Percentiles rank a stretch among this genome's conserved stretches.
phyloP scores from a whole-genome alignment of 1,140 invertebrate species.

The Drosophila repleta region DNA sequence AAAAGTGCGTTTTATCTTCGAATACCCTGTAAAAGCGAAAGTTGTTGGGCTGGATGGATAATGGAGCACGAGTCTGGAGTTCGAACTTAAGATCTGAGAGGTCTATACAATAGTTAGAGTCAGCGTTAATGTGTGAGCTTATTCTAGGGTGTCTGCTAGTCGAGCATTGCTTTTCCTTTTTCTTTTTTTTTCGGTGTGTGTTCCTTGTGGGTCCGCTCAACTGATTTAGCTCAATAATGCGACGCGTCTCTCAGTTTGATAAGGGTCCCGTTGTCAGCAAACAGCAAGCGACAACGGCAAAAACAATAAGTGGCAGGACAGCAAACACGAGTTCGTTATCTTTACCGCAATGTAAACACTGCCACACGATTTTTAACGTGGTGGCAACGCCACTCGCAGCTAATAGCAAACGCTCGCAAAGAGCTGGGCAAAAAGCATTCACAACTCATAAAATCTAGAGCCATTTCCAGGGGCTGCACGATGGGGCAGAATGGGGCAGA shows the following conservation, averaged over 20 bases:
- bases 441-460: neutral
- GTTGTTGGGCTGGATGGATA: neutral
- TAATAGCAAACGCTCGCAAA: too few relatives aligned
- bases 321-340: constrained; percentile 37
- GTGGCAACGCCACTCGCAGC: neutral
- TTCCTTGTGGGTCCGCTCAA: constrained; percentile 4
- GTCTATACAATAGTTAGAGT: too few relatives aligned
- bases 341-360: constrained; percentile 33
- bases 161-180: neutral
- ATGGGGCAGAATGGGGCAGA: too few relatives aligned
- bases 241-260: constrained; percentile 42
- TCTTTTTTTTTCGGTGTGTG: neutral
- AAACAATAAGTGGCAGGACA: constrained; percentile 35
- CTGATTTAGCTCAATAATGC: constrained; percentile 47
- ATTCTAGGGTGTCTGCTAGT: too few relatives aligned
- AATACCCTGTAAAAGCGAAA: constrained; percentile 1
- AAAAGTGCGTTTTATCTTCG: neutral
- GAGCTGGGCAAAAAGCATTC: neutral
- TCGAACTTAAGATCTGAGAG: too few relatives aligned
- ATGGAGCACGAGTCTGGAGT: neutral
- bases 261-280: constrained; percentile 46
- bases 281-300: constrained; percentile 21
- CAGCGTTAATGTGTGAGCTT: too few relatives aligned
- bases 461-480: too few relatives aligned
- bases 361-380: neutral